Base-by-base conservation (phyloP, 2,797 vertebrate species). In the Aldrovandia affinis region DNA sequence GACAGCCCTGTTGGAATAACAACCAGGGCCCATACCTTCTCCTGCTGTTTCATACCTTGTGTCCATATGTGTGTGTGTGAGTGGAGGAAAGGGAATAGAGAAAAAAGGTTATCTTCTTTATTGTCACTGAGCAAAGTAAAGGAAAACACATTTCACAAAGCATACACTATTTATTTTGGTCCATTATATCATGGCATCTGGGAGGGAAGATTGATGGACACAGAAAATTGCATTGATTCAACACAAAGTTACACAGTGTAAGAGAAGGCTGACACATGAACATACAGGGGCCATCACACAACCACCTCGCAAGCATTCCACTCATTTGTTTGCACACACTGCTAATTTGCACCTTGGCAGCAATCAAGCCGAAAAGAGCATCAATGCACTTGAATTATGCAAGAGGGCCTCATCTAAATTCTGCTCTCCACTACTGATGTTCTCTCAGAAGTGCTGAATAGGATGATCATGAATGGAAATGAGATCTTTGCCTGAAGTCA, bases 1-100 rank as follows among this genome's bases (percentile, higher is more conserved):
- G 89, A 91, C 94, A 77, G 95, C 94, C 90, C 95, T 96, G 95
- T 96, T 90, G 95, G 94, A 94, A 94, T 96, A 95, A 96, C 95
- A 96, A 89, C 92, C 93, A 91, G 93, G 1, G 93, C 93, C 89
- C 54, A 81, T 87, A 78, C 75, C 52, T 80, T 4, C 82, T 70
- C 30, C 78, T 83, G 42, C 6, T 42, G 18, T 22, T 84, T 88
- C 90, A 20, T 73, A 39, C 15, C 25, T n/a, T n/a, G n/a, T n/a
- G n/a, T n/a, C n/a, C n/a, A n/a, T n/a, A n/a, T n/a, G n/a, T n/a
- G n/a, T n/a, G n/a, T n/a, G n/a, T n/a, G n/a, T n/a, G n/a, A n/a
- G n/a, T n/a, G n/a, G n/a, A n/a, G n/a, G n/a, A n/a, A n/a, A n/a
- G n/a, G n/a, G n/a, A n/a, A n/a, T n/a, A n/a, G n/a, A n/a, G n/a